phyloP scores from a whole-genome alignment of 2,113 vertebrate genomes.

The Heteronetta atricapilla region DNA sequence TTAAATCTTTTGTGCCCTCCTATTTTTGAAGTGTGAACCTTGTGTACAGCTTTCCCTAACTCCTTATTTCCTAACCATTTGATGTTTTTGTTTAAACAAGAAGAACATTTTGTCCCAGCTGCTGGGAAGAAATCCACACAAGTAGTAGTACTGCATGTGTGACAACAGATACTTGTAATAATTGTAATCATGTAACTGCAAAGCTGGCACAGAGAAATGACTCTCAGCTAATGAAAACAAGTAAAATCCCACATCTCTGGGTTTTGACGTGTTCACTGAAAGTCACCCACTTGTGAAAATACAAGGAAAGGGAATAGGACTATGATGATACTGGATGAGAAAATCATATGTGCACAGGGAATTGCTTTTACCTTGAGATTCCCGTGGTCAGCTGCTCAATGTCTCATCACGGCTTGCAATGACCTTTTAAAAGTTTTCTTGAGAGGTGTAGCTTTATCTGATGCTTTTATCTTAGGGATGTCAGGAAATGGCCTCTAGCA shows the following conservation, averaged over 20 bases:
- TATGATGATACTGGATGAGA: not conserved
- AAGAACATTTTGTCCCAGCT: not conserved
- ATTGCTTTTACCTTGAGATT: not conserved
- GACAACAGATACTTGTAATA: not conserved
- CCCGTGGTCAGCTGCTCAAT: not conserved
- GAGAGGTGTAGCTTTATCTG: not conserved
- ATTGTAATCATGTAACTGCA: not conserved
- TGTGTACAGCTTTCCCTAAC: not conserved
- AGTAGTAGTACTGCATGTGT: not conserved
- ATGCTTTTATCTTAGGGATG: not conserved
- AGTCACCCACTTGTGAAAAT: not conserved
- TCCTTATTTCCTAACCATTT: not conserved
- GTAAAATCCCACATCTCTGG: not conserved
- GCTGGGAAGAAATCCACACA: not conserved
- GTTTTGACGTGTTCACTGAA: not conserved
- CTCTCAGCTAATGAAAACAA: not conserved
- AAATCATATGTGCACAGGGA: not conserved
- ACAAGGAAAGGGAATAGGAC: not conserved
- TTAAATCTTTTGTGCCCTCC: not conserved
- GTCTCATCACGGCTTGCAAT: not conserved
- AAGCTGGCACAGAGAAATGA: not conserved
- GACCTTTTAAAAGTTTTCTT: not conserved
- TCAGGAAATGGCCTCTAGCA: not conserved
- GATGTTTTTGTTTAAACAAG: conserved; percentile 7
- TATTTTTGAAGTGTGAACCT: not conserved